phyloP scores from a whole-genome alignment of 2,888 invertebrate species.

The Hedya salicella region DNA sequence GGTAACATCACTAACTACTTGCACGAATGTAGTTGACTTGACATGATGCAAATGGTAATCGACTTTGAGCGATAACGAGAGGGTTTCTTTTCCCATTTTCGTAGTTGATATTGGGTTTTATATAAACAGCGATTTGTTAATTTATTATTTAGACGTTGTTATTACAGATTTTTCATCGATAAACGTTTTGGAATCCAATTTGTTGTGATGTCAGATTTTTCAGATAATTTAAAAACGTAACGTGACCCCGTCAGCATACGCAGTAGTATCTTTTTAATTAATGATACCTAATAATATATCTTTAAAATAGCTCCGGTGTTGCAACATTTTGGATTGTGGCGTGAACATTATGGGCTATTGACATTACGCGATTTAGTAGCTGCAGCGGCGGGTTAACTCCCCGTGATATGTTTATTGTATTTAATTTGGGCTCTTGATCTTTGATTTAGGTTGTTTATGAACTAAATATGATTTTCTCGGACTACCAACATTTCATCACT shows the following conservation, averaged over 20 bases:
- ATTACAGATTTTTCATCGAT: slow-evolving; percentile 61
- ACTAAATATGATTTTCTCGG: slow-evolving; percentile 7
- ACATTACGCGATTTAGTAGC: slow-evolving; percentile 53
- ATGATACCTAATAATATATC: slow-evolving; percentile 46
- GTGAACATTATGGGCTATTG: slow-evolving; percentile 53
- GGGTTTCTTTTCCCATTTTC: neutral
- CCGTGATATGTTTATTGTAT: slow-evolving; percentile 49
- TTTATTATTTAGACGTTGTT: slow-evolving; percentile 57
- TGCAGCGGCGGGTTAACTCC: slow-evolving; percentile 43
- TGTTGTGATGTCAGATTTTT: slow-evolving; percentile 61
- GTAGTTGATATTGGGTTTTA: slow-evolving; percentile 41
- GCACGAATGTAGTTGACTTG: slow-evolving; percentile 7
- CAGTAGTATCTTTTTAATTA: slow-evolving; percentile 55
- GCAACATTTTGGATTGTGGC: slow-evolving; percentile 48
- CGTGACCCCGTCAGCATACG: slow-evolving; percentile 47
- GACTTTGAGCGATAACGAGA: neutral
- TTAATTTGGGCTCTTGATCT: slow-evolving; percentile 45
- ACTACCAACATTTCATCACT: neutral
- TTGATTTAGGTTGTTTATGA: slow-evolving; percentile 20
- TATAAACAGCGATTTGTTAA: slow-evolving; percentile 55
- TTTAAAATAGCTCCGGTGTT: slow-evolving; percentile 48
- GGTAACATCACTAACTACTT: slow-evolving; percentile 37
- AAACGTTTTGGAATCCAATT: slow-evolving; percentile 63
- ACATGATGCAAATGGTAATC: slow-evolving; percentile 8
- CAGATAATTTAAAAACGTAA: slow-evolving; percentile 57